phyloP scores from a whole-genome alignment of 2,113 vertebrate species.

The Agapornis roseicollis region DNA sequence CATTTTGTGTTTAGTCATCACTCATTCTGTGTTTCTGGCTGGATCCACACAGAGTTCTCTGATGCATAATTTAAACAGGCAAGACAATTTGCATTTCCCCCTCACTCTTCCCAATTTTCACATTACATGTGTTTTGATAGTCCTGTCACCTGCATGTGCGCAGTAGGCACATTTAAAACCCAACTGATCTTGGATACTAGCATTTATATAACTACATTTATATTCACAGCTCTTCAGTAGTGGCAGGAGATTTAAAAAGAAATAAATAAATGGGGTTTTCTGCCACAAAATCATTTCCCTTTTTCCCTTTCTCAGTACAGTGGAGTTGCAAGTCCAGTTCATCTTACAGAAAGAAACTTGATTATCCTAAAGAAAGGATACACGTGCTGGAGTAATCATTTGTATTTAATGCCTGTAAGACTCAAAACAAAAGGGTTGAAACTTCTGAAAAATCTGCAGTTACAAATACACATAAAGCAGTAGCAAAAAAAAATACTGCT shows the following conservation, averaged over 20 bases:
- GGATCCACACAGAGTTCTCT: neutral
- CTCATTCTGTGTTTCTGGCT: neutral
- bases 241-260: neutral
- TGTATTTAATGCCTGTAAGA: neutral
- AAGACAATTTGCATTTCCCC: neutral
- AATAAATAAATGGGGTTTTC: rapidly evolving
- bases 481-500: neutral
- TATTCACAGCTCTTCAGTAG: neutral
- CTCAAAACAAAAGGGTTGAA: neutral
- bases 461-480: neutral
- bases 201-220: neutral
- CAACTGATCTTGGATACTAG: neutral
- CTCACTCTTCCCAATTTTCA: neutral
- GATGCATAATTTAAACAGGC: neutral
- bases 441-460: neutral
- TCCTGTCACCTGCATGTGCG: neutral
- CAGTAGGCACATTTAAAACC: neutral
- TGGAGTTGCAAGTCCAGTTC: neutral
- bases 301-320: neutral
- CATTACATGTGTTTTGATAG: neutral
- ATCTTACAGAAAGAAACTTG: neutral
- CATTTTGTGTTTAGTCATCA: neutral
- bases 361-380: neutral
- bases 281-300: neutral
- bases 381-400: neutral